Evolutionary conservation across 1,140 invertebrate genomes (phyloP).

Genomic region (Harpegnathos saltator): DNA sequence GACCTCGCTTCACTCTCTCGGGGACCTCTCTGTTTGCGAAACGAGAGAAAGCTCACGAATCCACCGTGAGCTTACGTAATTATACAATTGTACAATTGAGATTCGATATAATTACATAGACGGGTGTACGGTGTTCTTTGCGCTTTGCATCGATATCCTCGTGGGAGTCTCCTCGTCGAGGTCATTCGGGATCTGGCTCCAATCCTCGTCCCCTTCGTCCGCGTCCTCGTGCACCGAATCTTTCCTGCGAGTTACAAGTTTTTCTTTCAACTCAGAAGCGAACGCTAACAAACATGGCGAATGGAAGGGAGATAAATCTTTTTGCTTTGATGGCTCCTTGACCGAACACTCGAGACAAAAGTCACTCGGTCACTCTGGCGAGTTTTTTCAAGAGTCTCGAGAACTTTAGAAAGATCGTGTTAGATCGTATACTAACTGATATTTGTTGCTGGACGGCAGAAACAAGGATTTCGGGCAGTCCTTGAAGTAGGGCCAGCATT

Average conservation of each 20-base stretch:
- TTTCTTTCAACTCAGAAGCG: not conserved
- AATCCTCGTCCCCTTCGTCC: slow-evolving; percentile 26
- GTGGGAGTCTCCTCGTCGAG: slow-evolving; percentile 44
- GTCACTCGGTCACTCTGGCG: not conserved
- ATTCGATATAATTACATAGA: slow-evolving; percentile 56
- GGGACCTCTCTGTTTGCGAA: too few species aligned
- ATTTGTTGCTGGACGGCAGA: slow-evolving; percentile 88
- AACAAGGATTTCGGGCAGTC: slow-evolving; percentile 94
- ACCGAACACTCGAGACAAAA: too few species aligned
- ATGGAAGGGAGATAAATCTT: slow-evolving; percentile 3
- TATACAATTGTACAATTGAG: slow-evolving; percentile 8
- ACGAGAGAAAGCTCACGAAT: too few species aligned
- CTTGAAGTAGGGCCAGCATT: slow-evolving; percentile 94
- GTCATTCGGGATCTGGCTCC: slow-evolving; percentile 59
- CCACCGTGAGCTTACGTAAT: not conserved
- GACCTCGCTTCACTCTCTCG: not conserved
- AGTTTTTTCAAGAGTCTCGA: too few species aligned
- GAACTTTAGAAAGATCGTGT: too few species aligned
- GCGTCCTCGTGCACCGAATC: slow-evolving; percentile 65
- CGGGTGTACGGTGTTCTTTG: slow-evolving; percentile 36
- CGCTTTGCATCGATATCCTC: slow-evolving; percentile 23
- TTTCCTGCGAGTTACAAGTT: slow-evolving; percentile 58
- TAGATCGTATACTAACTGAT: slow-evolving; percentile 88
- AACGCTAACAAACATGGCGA: not conserved
- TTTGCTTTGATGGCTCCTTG: too few species aligned